Conservation (phyloP, 2,888 invertebrate genomes). For the Blera fallax region DNA sequence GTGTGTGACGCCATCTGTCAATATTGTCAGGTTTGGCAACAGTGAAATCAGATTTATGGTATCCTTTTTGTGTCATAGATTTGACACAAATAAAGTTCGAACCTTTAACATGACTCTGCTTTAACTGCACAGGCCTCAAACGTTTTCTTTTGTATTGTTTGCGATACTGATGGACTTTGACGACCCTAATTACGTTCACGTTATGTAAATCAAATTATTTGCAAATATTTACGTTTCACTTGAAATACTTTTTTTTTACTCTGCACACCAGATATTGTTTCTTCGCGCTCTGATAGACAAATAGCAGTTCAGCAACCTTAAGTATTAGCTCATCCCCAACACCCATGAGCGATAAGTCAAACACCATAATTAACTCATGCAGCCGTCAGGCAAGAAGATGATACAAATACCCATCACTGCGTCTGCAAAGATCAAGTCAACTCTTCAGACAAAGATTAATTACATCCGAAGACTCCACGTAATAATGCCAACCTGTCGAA, state of each 20-base stretch:
- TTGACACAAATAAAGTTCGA: too few relatives aligned
- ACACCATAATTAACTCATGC: slow-evolving; percentile 11
- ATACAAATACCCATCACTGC: neutral
- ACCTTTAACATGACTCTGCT: too few relatives aligned
- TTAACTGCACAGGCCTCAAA: neutral
- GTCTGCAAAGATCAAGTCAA: slow-evolving; percentile 18
- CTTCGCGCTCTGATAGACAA: neutral
- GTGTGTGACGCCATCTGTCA: too few relatives aligned
- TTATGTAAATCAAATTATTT: neutral
- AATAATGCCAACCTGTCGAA: slow-evolving; percentile 48
- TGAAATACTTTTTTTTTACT: neutral
- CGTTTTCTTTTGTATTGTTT: neutral
- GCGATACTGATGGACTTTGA: neutral
- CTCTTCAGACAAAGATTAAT: slow-evolving; percentile 33
- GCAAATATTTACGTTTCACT: slow-evolving; percentile 4
- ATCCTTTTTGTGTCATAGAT: too few relatives aligned
- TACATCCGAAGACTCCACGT: slow-evolving; percentile 37
- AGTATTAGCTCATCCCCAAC: slow-evolving; percentile 38
- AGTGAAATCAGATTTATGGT: too few relatives aligned
- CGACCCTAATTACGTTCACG: neutral
- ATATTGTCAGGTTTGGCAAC: too few relatives aligned
- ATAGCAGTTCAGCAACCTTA: slow-evolving; percentile 58
- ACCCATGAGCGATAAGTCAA: slow-evolving; percentile 33
- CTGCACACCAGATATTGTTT: neutral
- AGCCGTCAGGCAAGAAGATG: slow-evolving; percentile 2